These are phyloP conservation scores for Ianthella basta DNA, from an alignment of 37 sponge, comb jelly and placozoan species.

Conservation along the genomic window DNA sequence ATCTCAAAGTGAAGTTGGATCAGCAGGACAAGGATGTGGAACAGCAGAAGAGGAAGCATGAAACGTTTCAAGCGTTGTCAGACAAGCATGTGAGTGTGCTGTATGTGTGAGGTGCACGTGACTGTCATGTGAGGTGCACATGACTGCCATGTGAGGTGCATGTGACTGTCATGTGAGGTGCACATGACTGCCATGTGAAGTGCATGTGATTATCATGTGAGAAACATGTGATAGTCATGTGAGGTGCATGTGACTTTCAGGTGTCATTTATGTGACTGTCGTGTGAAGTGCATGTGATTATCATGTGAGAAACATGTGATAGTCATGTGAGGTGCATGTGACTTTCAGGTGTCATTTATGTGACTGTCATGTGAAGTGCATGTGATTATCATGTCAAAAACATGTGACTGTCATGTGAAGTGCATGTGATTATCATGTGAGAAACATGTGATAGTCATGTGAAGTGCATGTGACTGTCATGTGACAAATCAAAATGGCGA, in stretches of 20 bases:
- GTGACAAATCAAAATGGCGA: background rate
- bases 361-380: background rate
- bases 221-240: slow-evolving; percentile 15
- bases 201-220: background rate
- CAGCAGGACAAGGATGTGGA: slow-evolving; percentile 13
- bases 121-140: background rate
- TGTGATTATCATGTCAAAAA: no score
- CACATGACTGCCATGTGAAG: background rate
- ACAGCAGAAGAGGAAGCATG: slow-evolving; percentile 20
- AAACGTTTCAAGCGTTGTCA: slow-evolving; percentile 19
- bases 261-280: slow-evolving; percentile 2
- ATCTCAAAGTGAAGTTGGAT: slow-evolving; percentile 6
- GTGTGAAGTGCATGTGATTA: slow-evolving; percentile 1
- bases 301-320: no score
- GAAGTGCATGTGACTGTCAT: background rate
- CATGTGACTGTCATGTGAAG: background rate
- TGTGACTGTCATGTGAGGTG: background rate
- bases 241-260: slow-evolving; percentile 4
- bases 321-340: background rate
- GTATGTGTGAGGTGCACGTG: background rate
- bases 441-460: background rate
- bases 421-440: background rate
- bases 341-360: background rate
- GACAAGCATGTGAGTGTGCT: background rate
- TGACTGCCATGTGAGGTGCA: background rate